Evolutionary conservation across 2,888 invertebrate species (phyloP).

Genomic region (Gari tellinella): DNA sequence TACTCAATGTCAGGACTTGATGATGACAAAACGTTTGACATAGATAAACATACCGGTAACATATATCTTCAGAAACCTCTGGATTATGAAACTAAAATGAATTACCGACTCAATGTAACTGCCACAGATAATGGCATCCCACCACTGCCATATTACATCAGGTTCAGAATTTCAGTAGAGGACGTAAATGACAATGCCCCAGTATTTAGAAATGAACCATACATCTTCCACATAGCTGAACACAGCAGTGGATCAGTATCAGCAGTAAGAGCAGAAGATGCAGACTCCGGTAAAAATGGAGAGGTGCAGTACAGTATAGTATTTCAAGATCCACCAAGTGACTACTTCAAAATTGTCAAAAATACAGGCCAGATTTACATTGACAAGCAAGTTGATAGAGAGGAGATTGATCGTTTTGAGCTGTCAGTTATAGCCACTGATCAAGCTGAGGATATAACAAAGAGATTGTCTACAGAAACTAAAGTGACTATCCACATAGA

Average conservation of each 20-base stretch:
- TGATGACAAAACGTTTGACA: conserved; percentile 83
- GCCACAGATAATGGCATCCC: conserved; percentile 88
- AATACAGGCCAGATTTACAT: conserved; percentile 95
- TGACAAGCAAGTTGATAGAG: conserved; percentile 93
- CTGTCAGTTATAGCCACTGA: conserved; percentile 96
- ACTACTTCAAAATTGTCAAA: conserved; percentile 91
- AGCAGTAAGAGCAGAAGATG: conserved; percentile 95
- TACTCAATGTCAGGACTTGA: conserved; percentile 95
- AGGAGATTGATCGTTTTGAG: conserved; percentile 94
- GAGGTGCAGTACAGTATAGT: conserved; percentile 92
- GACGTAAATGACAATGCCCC: conserved; percentile 98
- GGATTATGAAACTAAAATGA: conserved; percentile 94
- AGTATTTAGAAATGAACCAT: conserved; percentile 94
- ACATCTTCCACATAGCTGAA: conserved; percentile 93
- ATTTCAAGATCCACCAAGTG: conserved; percentile 93
- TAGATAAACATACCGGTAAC: conserved; percentile 92
- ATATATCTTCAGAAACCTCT: conserved; percentile 96
- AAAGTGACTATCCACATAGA: conserved; percentile 93
- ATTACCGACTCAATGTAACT: conserved; percentile 92
- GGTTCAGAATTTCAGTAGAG: conserved; percentile 92
- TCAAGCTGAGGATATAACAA: conserved; percentile 90
- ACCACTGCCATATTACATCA: conserved; percentile 89
- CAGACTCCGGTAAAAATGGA: conserved; percentile 94
- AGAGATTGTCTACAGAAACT: conserved; percentile 94
- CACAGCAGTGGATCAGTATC: conserved; percentile 91